A percentile compares a stretch with the other conserved stretches of the same genome.
Conservation (phyloP, 2,797 vertebrate species). For the Bradypus variegatus region DNA sequence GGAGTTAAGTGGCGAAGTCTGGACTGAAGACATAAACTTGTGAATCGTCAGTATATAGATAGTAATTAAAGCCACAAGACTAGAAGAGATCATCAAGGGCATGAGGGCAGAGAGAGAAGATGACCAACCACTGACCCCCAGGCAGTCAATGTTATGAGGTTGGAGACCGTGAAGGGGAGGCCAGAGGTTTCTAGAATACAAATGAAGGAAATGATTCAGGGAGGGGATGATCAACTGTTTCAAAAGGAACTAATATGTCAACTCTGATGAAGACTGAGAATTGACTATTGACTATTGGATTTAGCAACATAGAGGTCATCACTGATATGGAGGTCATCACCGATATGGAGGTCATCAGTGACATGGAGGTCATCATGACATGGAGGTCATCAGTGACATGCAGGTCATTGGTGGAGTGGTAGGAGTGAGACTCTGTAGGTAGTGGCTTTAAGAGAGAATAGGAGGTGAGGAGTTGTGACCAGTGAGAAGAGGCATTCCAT, state of each 20-base stretch:
- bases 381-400: rapidly evolving
- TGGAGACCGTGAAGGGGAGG: background rate
- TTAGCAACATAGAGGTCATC: background rate
- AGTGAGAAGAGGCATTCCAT: background rate
- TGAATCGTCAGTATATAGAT: background rate
- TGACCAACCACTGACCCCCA: background rate
- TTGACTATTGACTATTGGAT: background rate
- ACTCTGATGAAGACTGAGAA: background rate
- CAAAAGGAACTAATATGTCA: background rate
- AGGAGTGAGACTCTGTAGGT: background rate
- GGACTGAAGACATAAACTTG: background rate
- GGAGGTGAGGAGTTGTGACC: background rate
- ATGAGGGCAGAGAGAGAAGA: background rate
- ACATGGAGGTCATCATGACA: background rate
- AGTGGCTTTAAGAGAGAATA: background rate
- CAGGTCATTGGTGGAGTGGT: background rate
- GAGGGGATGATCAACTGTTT: too few species aligned
- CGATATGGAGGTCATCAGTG: background rate
- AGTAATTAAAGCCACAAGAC: background rate
- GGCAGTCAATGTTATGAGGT: background rate
- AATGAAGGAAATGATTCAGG: background rate
- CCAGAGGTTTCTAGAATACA: background rate
- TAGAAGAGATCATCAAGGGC: background rate
- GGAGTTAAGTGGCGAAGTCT: background rate
- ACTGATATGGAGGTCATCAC: background rate